Conservation (phyloP, 2,888 invertebrate species). For the Nipponacmea schrenckii region DNA sequence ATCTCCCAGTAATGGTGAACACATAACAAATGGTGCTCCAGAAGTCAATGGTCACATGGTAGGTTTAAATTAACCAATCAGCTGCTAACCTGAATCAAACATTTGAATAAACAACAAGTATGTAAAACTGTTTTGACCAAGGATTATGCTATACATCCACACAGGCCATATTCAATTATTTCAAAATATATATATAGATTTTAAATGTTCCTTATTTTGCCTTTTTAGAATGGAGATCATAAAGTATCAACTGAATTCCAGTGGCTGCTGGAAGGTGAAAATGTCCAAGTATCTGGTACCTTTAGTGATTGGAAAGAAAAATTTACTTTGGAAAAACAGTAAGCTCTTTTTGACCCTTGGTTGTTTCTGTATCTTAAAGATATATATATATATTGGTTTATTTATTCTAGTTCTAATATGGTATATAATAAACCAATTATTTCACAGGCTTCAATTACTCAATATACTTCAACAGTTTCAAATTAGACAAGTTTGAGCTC, state of each 20-base stretch:
- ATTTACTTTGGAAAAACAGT: constrained; percentile 48
- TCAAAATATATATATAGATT: too few relatives aligned
- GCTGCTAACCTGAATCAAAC: too few relatives aligned
- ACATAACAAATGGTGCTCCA: not conserved
- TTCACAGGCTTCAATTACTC: too few relatives aligned
- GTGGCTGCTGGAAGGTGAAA: constrained; percentile 54
- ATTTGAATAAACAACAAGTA: too few relatives aligned
- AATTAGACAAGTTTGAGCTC: too few relatives aligned
- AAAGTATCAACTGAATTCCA: constrained; percentile 44
- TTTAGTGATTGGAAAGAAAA: constrained; percentile 56
- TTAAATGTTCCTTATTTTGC: too few relatives aligned
- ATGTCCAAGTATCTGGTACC: constrained; percentile 48
- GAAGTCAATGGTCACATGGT: not conserved
- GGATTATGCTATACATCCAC: too few relatives aligned
- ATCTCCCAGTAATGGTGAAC: not conserved
- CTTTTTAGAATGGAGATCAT: constrained; percentile 17
- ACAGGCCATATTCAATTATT: not conserved
- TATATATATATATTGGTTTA: constrained; percentile 10
- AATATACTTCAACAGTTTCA: too few relatives aligned
- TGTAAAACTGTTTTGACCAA: too few relatives aligned
- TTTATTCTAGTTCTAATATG: too few relatives aligned
- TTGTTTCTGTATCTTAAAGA: not conserved
- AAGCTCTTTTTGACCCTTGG: constrained; percentile 20
- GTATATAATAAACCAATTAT: too few relatives aligned
- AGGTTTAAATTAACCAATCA: not conserved